phyloP scores from a whole-genome alignment of 2,797 vertebrate genomes.

The Leuciscus waleckii region DNA sequence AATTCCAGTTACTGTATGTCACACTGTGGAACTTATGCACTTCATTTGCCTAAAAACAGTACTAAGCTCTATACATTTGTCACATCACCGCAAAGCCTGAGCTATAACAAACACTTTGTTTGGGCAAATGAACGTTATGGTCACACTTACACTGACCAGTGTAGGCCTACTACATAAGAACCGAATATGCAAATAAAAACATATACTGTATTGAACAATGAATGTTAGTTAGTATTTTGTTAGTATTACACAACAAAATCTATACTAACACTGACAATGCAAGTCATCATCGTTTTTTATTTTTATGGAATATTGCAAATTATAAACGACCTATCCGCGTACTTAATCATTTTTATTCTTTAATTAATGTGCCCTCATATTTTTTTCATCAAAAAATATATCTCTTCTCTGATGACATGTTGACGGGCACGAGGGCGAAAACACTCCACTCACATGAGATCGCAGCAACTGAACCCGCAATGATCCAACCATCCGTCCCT shows the following conservation, averaged over 20 bases:
- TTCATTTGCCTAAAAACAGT: background rate
- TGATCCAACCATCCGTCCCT: background rate
- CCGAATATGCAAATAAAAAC: background rate
- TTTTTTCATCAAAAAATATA: background rate
- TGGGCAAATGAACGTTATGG: background rate
- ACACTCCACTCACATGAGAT: background rate
- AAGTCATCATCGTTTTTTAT: background rate
- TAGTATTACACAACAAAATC: background rate
- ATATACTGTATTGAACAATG: background rate
- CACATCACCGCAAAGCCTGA: background rate
- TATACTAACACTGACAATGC: background rate
- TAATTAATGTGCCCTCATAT: background rate
- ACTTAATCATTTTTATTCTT: background rate
- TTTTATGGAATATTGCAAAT: no score
- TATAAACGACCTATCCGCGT: no score
- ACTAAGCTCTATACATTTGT: background rate
- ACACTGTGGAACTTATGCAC: constrained; percentile 2
- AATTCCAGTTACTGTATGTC: constrained; percentile 10
- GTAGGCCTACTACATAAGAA: background rate
- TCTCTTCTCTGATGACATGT: background rate
- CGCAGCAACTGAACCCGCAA: background rate
- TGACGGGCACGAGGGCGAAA: accelerated
- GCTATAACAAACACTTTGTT: constrained; percentile 8
- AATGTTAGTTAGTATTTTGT: background rate
- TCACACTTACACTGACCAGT: background rate